Evolutionary conservation across 2,113 vertebrate species (phyloP).

Genomic region (Trogon surrucura): DNA sequence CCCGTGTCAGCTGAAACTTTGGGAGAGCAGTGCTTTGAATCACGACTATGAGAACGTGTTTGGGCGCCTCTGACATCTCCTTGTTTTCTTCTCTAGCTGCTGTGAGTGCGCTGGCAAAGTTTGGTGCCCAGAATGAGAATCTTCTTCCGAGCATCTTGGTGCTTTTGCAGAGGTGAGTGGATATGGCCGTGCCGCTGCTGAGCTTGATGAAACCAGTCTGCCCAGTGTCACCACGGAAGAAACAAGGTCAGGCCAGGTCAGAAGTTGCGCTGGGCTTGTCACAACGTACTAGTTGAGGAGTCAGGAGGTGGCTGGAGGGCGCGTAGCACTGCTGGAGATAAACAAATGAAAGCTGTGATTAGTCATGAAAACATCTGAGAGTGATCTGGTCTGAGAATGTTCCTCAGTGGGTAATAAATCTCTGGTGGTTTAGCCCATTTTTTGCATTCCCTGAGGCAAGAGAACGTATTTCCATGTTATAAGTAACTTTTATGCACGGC

Average conservation of each 20-base stretch:
- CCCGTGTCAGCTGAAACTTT: background rate
- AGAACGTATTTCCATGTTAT: background rate
- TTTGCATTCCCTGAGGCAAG: background rate
- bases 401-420: background rate
- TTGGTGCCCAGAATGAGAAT: conserved; percentile 96
- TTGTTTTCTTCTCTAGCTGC: conserved; percentile 80
- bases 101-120: conserved; percentile 95
- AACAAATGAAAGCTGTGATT: background rate
- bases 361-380: too few species aligned
- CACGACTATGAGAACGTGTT: too few species aligned
- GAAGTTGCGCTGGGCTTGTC: fast-evolving
- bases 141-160: conserved; percentile 95
- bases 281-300: fast-evolving
- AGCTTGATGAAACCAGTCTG: background rate
- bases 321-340: background rate
- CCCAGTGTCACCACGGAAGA: too few species aligned
- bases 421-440: fast-evolving
- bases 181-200: fast-evolving
- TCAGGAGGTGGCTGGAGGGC: background rate
- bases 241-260: background rate
- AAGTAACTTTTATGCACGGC: background rate
- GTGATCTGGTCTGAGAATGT: background rate
- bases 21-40: background rate
- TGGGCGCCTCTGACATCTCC: background rate
- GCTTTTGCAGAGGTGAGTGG: conserved; percentile 90